Base-by-base conservation (phyloP, 1,140 invertebrate species). In the Rhagoletis pomonella region DNA sequence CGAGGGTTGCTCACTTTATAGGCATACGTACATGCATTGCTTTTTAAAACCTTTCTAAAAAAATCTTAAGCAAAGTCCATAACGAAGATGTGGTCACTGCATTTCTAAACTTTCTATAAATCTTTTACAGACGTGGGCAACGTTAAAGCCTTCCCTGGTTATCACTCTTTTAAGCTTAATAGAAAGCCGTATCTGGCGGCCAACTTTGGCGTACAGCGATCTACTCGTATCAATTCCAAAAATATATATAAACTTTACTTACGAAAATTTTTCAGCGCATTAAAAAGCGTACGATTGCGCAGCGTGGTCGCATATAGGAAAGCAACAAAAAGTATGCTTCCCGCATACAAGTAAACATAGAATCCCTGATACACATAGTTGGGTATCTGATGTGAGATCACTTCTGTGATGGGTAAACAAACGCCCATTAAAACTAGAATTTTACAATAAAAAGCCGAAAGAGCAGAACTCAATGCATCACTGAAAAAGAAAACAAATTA, bases 341-440 rank as follows among this genome's bases (percentile, higher is more conserved):
- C 95, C 7, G 95, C 91, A 91, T 97, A 97, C 67, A 97, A 93
- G 91, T 97, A 97, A 0, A 97, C 93, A 90, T 97, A 97, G 92
- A 97, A 97, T n/a, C 96, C 96, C 95, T 97, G 94, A 90, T 96
- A 95, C 69, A 95, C 94, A 88, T 94, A 94, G 7, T 94, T 93
- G 10, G 94, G 95, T 60, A 96, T 95, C 90, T 94, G 93, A 67
- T 94, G 93, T 60, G 95, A 95, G 73, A 96, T 95, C 73, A 95
- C 95, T 89, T 96, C 95, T 17, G 95, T 95, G 87, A 95, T 94
- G 4, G 95, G 95, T 85, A 96, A 94, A 59, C 95, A 95, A 77
- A 96, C 95, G 5, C 96, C 96, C 73, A 97, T 93, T 2, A 97
- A 95, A 12, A 97, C 95, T 84, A 97, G 90, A 2, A 97, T 91